These are phyloP conservation scores for Tenebrosternarchus preto DNA, from an alignment of 2,113 vertebrate species.

Conservation along the genomic window DNA sequence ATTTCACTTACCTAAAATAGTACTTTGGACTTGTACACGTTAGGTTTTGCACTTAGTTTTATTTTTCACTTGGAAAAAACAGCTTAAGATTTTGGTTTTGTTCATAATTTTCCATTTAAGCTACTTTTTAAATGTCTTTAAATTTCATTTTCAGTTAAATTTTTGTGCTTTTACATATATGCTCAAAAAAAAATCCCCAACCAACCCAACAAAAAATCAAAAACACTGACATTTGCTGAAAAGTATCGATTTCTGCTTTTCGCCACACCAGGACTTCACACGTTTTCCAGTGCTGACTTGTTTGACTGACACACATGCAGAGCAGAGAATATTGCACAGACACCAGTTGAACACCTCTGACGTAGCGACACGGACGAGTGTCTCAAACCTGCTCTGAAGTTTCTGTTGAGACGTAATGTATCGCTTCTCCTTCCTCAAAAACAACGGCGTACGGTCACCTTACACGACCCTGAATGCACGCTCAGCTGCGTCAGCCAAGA, in stretches of 20 bases:
- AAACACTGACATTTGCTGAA: slow-evolving; percentile 29
- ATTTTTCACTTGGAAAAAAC: no score
- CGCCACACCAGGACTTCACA: no score
- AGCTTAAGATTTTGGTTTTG: no score
- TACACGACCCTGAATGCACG: slow-evolving; percentile 5
- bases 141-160: no score
- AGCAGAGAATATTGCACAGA: slow-evolving; percentile 16
- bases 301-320: slow-evolving; percentile 1
- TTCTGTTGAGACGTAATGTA: slow-evolving; percentile 41
- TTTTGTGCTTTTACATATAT: slow-evolving; percentile 12
- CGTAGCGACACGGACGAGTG: slow-evolving; percentile 25
- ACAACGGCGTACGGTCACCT: slow-evolving; percentile 10
- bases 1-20: no score
- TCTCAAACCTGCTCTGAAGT: slow-evolving; percentile 44
- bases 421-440: slow-evolving; percentile 17
- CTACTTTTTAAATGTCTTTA: no score
- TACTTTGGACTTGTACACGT: no score
- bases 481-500: slow-evolving; percentile 24
- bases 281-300: neutral
- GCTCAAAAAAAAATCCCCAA: no score
- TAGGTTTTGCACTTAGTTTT: no score
- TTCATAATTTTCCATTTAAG: no score
- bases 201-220: no score
- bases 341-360: slow-evolving; percentile 42
- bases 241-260: slow-evolving; percentile 12